Base-by-base conservation (phyloP, 2,888 invertebrate species). In the Campopleginae sp. region DNA sequence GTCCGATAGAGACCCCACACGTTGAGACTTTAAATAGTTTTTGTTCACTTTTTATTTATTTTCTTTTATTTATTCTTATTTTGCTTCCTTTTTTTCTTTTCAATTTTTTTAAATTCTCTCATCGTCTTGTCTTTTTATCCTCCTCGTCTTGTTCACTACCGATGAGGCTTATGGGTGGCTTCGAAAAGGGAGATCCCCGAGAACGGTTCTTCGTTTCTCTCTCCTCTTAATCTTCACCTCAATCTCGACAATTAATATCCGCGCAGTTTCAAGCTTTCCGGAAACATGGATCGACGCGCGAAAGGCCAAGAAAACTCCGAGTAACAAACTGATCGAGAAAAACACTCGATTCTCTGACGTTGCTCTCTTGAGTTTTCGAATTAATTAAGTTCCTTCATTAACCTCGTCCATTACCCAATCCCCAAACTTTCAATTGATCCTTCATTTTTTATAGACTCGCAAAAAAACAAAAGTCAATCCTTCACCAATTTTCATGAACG, bases 1-100 rank as follows among this genome's bases (percentile, higher is more conserved):
- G 31, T 19, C 76, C 75, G 71, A 85, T 85, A 80, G 79, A 85
- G 85, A 85, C 85, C 85, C 82, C 85, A 85, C 85, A 85, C 85
- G 85, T 80, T 79, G 85, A 71, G 70, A 81, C 81, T 81, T 78
- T 27, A 80, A 82, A 82, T 82, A 58, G 44, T 76, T 68, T 80
- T 74, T 79, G 80, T 77, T 72, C 54, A 38, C 66, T 71, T 54
- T 31, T 76, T 33, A 19, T 17, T 19, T 80, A 71, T 74, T 77
- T 65, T 71, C 66, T 48, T 31, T 76, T 33, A 19, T 17, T 19
- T 80, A 71, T 74, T 42, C 51, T 79, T 75, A 23, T 42, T 44
- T n/a, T 70, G 70, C 38, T 77, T 66, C 38, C n/a, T 63, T 61
- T 48, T 72, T 31, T 77, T 19, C 42, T 23, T 27, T 27, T 58